Base-by-base conservation (phyloP, 2,797 vertebrate genomes). In the Chaunax sp. region DNA sequence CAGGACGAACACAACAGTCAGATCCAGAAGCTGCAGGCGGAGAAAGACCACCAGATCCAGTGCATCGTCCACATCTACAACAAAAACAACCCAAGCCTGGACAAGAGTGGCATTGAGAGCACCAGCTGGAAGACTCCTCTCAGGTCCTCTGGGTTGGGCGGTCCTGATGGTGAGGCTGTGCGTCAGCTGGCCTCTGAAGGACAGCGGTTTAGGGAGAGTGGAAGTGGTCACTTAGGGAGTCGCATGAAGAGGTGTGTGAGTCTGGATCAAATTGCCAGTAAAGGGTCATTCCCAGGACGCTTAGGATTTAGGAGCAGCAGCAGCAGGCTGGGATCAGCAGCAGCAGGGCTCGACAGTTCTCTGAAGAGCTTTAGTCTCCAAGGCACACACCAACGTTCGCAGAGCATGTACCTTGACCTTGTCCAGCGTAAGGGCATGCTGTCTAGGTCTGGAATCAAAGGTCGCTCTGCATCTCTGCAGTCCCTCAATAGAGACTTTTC, bases 41-140 rank as follows among this genome's bases (percentile, higher is more conserved):
- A 94, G 66, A 92, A 91, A 56, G 89, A 93, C 23, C 83, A 91
- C 51, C 70, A 94, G 25, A 85, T 86, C 44, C 86, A 91, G 77
- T 91, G 92, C 78, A 89, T 94, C 14, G 15, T 81, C 20, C 90
- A 92, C 63, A 64, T 92, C 63, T 95, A 94, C 87, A 83, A 71
- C 30, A 92, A 89, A 66, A 89, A 92, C 81, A 94, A 95, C 82
- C 69, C 38, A 0, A 44, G 20, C 14, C 19, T 19, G 25, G 43
- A 35, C 33, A 73, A 28, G 35, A 75, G 50, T 4, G 52, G 41
- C 4, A 56, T 19, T 28, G 77, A 76, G 20, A 71, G 58, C 7
- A 4, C 28, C 22, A 35, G 37, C 14, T 69, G 49, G n/a, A 90
- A 75, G 70, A 72, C 44, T 59, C 47, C 51, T 1, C 16, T 72